Conservation (phyloP, 2,797 vertebrate genomes). For the Macropodus opercularis region DNA sequence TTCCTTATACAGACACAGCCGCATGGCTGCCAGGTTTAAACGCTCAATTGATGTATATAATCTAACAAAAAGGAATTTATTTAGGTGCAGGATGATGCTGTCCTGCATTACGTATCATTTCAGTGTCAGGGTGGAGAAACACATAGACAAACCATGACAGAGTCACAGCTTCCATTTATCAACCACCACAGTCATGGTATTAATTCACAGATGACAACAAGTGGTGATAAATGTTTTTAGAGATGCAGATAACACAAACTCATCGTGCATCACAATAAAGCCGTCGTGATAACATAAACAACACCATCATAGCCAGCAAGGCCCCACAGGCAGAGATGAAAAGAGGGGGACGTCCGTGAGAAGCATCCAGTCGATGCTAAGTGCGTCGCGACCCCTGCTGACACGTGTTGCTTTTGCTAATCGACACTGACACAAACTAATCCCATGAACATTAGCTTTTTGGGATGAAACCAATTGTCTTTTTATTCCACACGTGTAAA, state of each 20-base stretch:
- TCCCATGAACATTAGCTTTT: constrained; percentile 50
- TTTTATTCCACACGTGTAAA: constrained; percentile 3
- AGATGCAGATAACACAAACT: background rate
- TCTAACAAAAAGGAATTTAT: too few species aligned
- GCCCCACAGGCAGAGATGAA: background rate
- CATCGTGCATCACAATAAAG: constrained; percentile 21
- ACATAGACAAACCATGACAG: too few species aligned
- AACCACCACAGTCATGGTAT: constrained; percentile 11
- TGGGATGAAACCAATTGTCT: constrained; percentile 44
- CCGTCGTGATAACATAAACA: constrained; percentile 23
- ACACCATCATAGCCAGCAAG: constrained; percentile 12
- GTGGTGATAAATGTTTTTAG: constrained; percentile 21
- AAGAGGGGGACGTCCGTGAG: background rate
- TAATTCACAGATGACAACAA: constrained; percentile 17
- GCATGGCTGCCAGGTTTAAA: constrained; percentile 20
- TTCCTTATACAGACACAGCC: constrained; percentile 57
- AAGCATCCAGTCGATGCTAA: constrained; percentile 47
- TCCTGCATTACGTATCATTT: background rate
- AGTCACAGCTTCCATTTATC: constrained; percentile 8
- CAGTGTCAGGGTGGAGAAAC: background rate
- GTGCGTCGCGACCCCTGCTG: constrained; percentile 47
- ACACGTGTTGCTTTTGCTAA: constrained; percentile 59
- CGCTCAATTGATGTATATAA: too few species aligned
- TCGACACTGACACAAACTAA: constrained; percentile 63
- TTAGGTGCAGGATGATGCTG: background rate